These are phyloP conservation scores for Ammodytes dubius DNA, from an alignment of 2,113 vertebrate species.

Conservation along the genomic window DNA sequence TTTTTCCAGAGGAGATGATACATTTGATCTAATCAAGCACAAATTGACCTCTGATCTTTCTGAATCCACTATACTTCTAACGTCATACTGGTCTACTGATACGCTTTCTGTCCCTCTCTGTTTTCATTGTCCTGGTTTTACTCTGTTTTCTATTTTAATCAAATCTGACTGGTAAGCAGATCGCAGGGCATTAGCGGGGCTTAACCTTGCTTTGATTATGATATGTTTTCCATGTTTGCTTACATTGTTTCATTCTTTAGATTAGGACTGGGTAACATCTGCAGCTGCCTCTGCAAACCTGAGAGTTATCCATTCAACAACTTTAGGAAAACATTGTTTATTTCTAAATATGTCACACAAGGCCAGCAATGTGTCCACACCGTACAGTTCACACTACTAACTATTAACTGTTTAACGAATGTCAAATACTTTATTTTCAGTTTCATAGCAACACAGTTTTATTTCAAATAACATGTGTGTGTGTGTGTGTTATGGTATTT, in stretches of 20 bases:
- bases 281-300: not conserved
- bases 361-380: not conserved
- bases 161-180: slow-evolving; percentile 37
- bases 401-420: not conserved
- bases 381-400: too few relatives aligned
- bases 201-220: slow-evolving; percentile 60
- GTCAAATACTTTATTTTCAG: not conserved
- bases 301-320: slow-evolving; percentile 11
- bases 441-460: not conserved
- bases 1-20: slow-evolving; percentile 33
- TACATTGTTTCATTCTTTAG: slow-evolving; percentile 35
- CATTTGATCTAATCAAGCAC: slow-evolving; percentile 26
- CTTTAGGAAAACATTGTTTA: slow-evolving; percentile 2
- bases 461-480: not conserved
- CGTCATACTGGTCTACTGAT: not conserved
- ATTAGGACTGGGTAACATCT: slow-evolving; percentile 48
- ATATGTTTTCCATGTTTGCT: slow-evolving; percentile 53
- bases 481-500: too few relatives aligned
- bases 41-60: slow-evolving; percentile 39
- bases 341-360: not conserved
- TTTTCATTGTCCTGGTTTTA: not conserved
- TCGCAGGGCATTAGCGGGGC: slow-evolving; percentile 23
- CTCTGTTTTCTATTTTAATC: slow-evolving; percentile 1
- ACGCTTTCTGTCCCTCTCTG: not conserved
- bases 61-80: not conserved